A percentile compares a stretch with the other conserved stretches of the same genome.
These are phyloP conservation scores for Pseudomyrmex dendroicus DNA, from an alignment of 1,140 invertebrate genomes.

Conservation along the genomic window DNA sequence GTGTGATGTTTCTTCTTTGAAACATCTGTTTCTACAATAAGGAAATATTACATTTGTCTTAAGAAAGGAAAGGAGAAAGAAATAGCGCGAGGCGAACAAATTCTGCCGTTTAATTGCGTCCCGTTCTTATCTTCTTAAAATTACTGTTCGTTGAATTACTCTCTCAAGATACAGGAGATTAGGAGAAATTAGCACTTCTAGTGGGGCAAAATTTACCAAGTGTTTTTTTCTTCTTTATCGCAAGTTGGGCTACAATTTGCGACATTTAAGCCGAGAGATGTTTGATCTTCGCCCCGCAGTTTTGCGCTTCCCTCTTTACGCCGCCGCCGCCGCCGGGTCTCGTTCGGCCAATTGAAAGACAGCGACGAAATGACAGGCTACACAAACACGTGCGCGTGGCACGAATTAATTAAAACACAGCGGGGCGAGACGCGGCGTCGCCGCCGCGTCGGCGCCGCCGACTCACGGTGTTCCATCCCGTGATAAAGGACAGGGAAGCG, in stretches of 20 bases:
- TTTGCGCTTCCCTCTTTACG: background rate
- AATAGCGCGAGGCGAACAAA: background rate
- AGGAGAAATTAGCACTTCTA: background rate
- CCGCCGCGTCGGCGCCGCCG: constrained; percentile 36
- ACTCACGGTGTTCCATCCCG: constrained; percentile 40
- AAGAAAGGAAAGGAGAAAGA: background rate
- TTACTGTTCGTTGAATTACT: background rate
- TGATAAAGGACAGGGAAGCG: constrained; percentile 61
- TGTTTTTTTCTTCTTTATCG: background rate
- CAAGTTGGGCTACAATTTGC: background rate
- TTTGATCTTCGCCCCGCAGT: constrained; percentile 34
- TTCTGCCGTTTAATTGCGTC: background rate
- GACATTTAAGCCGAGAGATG: constrained; percentile 12
- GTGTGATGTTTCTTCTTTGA: no score
- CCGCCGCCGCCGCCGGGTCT: background rate
- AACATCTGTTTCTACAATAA: background rate
- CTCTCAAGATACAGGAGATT: background rate
- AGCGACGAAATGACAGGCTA: constrained; percentile 57
- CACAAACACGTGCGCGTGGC: constrained; percentile 60
- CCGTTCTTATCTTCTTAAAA: background rate
- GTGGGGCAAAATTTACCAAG: background rate
- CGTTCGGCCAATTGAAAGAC: constrained; percentile 50
- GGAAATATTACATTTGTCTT: background rate
- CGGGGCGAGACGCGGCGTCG: constrained; percentile 34
- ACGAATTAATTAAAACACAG: constrained; percentile 61